Evolutionary conservation across 2,797 vertebrate genomes (phyloP), one percentile per base, ranked within the genome.

Genomic region (Spea hammondii): DNA sequence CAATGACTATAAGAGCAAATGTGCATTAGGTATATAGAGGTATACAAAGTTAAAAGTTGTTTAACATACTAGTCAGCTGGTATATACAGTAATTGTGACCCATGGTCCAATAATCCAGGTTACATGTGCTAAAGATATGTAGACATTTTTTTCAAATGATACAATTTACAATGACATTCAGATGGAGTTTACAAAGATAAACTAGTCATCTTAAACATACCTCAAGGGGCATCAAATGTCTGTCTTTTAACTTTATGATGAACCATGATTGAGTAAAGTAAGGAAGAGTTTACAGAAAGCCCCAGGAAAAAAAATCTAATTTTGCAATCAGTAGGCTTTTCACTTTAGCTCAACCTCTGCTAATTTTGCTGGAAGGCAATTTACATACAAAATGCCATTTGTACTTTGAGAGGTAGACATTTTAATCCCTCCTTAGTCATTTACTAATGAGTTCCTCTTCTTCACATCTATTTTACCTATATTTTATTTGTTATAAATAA

Each of bases 171-270:
- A 85, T 88, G 86, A 89, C 86, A 85, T 88, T 89, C 78, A 85
- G 72, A 77, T 85, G 12, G 3, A 12, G 6, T 83, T 90, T 90
- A 89, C 88, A 87, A 87, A 89, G 89, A 89, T 75, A 85, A 85
- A 90, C 89, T 87, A 86, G 86, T 88, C 89, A 87, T 88, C 51
- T 86, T 84, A 88, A 87, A 92, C 84, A 88, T 86, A 92, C 94
- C 91, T 91, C 92, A 91, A 85, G 0, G 81, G 92, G 87, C 85
- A 71, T 84, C 87, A 85, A 89, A 94, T 91, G 88, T 91, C 91
- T 93, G 92, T 94, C 93, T 93, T 93, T 94, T 95, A 94, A 92
- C 93, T 90, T 87, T 83, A 91, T 95, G 97, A 96, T 95, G 93
- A 95, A 92, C 88, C 91, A 88, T 91, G 91, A 90, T 93, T 91